A percentile compares a stretch with the other conserved stretches of the same genome.
Evolutionary conservation across 2,113 vertebrate genomes (phyloP).

Genomic region (Cnemophilus loriae): DNA sequence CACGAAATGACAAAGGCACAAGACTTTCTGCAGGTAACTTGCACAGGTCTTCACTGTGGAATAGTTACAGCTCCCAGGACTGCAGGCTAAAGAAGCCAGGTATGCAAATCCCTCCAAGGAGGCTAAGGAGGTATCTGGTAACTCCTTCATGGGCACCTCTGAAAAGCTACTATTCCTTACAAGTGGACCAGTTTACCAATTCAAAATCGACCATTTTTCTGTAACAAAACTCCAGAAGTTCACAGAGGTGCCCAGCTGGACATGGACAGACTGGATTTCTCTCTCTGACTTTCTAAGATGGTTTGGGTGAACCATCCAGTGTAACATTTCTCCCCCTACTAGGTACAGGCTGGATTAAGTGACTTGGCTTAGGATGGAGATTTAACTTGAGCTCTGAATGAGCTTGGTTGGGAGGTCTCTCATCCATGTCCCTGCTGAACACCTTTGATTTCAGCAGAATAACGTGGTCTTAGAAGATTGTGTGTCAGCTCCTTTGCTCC

Average conservation of each 20-base stretch:
- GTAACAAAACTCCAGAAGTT: background rate
- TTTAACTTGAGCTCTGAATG: background rate
- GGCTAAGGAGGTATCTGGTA: background rate
- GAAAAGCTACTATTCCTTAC: background rate
- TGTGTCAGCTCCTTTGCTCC: background rate
- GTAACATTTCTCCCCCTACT: background rate
- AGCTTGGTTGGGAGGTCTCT: background rate
- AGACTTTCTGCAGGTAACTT: background rate
- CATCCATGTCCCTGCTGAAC: background rate
- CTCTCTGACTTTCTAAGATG: background rate
- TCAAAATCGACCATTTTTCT: background rate
- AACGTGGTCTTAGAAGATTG: background rate
- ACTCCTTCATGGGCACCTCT: background rate
- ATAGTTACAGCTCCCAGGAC: background rate
- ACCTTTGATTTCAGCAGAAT: background rate
- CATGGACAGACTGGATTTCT: background rate
- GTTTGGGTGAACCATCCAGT: background rate
- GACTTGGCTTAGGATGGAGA: background rate
- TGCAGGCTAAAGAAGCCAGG: background rate
- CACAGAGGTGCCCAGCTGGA: background rate
- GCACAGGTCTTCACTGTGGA: background rate
- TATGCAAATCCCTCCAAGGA: background rate
- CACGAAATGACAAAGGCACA: background rate
- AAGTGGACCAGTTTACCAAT: background rate
- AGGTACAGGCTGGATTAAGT: background rate